A percentile compares a stretch with the other conserved stretches of the same genome.
Evolutionary conservation across 2,888 invertebrate genomes (phyloP).

Genomic region (Ctena decussata): DNA sequence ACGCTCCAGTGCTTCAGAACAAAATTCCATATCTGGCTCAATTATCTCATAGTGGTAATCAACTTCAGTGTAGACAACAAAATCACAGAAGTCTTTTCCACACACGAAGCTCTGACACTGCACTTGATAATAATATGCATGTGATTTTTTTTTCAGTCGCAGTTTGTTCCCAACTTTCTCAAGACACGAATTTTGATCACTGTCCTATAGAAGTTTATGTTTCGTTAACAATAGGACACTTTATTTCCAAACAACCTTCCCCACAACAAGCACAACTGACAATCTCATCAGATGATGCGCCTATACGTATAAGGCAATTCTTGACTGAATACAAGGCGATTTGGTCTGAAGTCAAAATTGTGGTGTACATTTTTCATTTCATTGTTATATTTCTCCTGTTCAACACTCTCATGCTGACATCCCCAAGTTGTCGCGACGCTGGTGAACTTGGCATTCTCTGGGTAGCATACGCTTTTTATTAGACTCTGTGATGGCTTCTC

Average conservation of each 20-base stretch:
- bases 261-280: conserved; percentile 59
- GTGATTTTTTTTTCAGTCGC: conserved; percentile 13
- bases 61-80: conserved; percentile 52
- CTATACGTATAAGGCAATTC: conserved; percentile 2
- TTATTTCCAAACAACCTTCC: conserved; percentile 27
- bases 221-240: conserved; percentile 43
- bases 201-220: not conserved
- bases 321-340: not conserved
- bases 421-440: conserved; percentile 56
- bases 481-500: too few species aligned
- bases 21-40: not conserved
- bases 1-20: too few species aligned
- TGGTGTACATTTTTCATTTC: conserved; percentile 25
- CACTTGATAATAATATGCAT: conserved; percentile 51
- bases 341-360: not conserved
- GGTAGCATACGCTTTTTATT: conserved; percentile 49
- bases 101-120: conserved; percentile 43
- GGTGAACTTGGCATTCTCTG: conserved; percentile 19
- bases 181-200: not conserved
- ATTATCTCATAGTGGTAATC: conserved; percentile 39
- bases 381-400: conserved; percentile 9
- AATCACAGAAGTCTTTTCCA: conserved; percentile 34
- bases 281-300: conserved; percentile 62
- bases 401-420: conserved; percentile 37
- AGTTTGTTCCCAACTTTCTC: not conserved